These are phyloP conservation scores for Peromyscus attwateri DNA, from an alignment of 2,797 vertebrate genomes.

Conservation along the genomic window DNA sequence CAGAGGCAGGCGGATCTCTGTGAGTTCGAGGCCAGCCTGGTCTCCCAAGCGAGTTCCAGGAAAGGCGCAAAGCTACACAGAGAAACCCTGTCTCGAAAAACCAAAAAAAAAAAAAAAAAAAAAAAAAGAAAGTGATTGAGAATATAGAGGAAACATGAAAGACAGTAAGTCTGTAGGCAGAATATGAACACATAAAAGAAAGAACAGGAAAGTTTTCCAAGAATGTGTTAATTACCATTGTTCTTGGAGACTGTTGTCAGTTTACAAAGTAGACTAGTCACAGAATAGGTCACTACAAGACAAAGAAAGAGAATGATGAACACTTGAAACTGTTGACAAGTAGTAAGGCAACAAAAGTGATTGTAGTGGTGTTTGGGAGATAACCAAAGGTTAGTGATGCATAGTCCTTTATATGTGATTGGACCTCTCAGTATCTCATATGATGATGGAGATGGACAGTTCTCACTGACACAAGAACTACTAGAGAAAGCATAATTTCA, in stretches of 20 bases:
- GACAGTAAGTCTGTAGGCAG: not conserved
- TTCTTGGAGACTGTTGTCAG: not conserved
- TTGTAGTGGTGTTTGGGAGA: not conserved
- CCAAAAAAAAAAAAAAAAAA: too few relatives aligned
- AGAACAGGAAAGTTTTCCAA: not conserved
- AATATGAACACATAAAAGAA: not conserved
- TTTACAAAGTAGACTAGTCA: not conserved
- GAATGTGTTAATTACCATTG: not conserved
- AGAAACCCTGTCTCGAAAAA: too few relatives aligned
- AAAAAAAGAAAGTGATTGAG: too few relatives aligned
- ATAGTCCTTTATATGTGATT: not conserved
- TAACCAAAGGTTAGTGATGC: not conserved
- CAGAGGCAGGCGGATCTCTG: too few relatives aligned
- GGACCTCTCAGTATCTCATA: not conserved
- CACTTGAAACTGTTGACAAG: not conserved
- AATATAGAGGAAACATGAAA: not conserved
- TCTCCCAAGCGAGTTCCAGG: too few relatives aligned
- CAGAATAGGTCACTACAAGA: not conserved
- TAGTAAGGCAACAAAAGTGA: not conserved
- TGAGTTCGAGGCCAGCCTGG: too few relatives aligned
- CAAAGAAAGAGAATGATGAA: not conserved
- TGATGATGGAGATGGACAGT: not conserved
- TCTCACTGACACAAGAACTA: not conserved
- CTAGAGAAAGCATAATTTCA: not conserved
- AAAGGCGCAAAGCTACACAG: too few relatives aligned